Base-by-base conservation (phyloP, 2,888 invertebrate species). In the Drosophila ezoana region DNA sequence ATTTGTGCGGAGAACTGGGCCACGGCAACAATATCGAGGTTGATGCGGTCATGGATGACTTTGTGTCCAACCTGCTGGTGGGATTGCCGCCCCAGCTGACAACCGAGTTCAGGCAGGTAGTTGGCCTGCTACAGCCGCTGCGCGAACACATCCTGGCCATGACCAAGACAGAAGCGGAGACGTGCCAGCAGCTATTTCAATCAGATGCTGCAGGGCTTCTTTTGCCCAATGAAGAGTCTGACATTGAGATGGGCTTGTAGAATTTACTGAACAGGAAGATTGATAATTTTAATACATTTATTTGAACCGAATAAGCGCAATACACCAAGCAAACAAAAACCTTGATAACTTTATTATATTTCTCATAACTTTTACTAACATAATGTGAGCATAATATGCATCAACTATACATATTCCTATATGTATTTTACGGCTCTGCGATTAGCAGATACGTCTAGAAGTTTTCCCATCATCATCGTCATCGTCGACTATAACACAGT, bases 1-100 rank as follows among this genome's bases (percentile, higher is more conserved):
- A 83, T 20, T 8, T 82, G 3, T 72, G 52, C 16, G 69, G 61
- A 1, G 66, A 73, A 11, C 11, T 83, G 45, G 61, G 71, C 0
- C 33, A 61, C 8, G 60, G 63, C 11, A 71, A 72, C 10, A 45
- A 67, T n/a, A 3, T 18, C n/a, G 70, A 78, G 5, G 59, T 80
- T 47, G 67, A 65, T 10, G 20, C 47, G 1, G 41, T 71, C 0
- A 23, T 82, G 6, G 56, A 67, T 3, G 70, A 71, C 2, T 43
- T 67, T 13, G 23, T 80, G 5, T 10, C 2, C 4, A 57, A 63
- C 8, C 51, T 80, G 53, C 6, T 66, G 6, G 9, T 20, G 1
- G 49, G 14, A 1, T 9, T 80, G 8, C 72, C 76, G 1, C n/a
- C 64, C 2, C 53, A 60, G 4, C 28, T 78, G 8, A 11, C 44